Evolutionary conservation across 2,888 invertebrate species (phyloP).

Genomic region (Cenopis cana): DNA sequence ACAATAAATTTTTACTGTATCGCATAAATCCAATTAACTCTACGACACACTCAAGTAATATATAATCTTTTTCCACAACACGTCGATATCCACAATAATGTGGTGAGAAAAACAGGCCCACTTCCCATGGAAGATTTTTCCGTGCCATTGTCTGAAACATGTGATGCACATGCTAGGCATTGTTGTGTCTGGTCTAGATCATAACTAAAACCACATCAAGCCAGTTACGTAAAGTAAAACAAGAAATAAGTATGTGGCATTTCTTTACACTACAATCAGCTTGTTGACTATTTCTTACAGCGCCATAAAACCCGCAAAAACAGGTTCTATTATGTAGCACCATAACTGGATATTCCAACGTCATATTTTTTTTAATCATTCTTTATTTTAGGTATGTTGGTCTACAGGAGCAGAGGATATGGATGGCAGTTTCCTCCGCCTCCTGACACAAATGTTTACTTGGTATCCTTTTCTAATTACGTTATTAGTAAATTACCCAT

Average conservation of each 20-base stretch:
- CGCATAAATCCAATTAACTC: conserved; percentile 1
- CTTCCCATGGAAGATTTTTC: conserved; percentile 74
- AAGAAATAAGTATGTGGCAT: conserved; percentile 6
- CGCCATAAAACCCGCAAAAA: no score
- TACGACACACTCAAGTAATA: neutral
- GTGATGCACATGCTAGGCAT: conserved; percentile 41
- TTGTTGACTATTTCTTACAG: neutral
- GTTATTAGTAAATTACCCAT: no score
- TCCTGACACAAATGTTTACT: no score
- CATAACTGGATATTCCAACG: no score
- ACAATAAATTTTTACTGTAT: neutral
- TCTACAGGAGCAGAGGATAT: no score
- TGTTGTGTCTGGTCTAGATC: conserved; percentile 28
- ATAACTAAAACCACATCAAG: conserved; percentile 7
- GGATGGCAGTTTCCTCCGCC: no score
- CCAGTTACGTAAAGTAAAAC: conserved; percentile 31
- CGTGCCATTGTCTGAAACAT: conserved; percentile 68
- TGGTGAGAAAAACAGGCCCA: conserved; percentile 67
- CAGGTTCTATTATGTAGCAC: no score
- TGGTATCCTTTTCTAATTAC: no score
- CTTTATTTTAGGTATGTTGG: no score
- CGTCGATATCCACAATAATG: conserved; percentile 21
- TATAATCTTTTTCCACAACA: conserved; percentile 6
- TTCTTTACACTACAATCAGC: neutral
- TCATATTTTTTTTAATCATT: no score